Conservation (phyloP, 1,140 invertebrate genomes). For the Bombus waltoni region DNA sequence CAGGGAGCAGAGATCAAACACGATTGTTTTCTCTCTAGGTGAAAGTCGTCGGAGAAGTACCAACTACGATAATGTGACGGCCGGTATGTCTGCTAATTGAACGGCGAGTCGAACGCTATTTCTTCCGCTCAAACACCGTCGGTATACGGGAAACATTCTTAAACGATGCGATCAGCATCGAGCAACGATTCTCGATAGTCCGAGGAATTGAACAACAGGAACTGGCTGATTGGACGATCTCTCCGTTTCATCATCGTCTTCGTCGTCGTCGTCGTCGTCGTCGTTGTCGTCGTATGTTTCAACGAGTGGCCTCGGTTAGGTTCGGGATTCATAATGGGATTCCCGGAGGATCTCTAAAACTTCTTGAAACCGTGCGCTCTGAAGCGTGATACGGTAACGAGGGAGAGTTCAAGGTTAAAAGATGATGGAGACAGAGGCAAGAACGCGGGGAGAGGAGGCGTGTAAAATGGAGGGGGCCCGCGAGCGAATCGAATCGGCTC, state of each 20-base stretch:
- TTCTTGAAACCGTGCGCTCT: constrained; percentile 65
- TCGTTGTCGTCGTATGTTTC: constrained; percentile 50
- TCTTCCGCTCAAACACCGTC: constrained; percentile 10
- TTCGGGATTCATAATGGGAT: constrained; percentile 64
- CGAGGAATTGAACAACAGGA: constrained; percentile 10
- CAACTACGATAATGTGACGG: not conserved
- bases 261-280: no score
- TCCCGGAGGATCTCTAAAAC: constrained; percentile 69
- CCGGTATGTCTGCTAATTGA: not conserved
- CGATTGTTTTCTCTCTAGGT: not conserved
- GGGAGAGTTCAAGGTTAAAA: constrained; percentile 70
- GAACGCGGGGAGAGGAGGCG: constrained; percentile 20
- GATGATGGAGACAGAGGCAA: constrained; percentile 57
- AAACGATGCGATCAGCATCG: constrained; percentile 20
- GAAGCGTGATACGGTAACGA: constrained; percentile 70
- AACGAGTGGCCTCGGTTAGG: constrained; percentile 51
- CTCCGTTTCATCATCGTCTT: constrained; percentile 15
- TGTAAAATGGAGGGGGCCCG: constrained; percentile 10
- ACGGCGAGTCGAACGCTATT: not conserved
- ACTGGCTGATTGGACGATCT: constrained; percentile 20
- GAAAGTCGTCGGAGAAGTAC: not conserved
- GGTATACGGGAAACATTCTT: not conserved
- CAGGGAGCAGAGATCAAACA: not conserved
- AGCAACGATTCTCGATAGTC: not conserved
- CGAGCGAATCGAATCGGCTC: constrained; percentile 27